phyloP scores from a whole-genome alignment of 2,797 vertebrate genomes.

The Erethizon dorsatum region DNA sequence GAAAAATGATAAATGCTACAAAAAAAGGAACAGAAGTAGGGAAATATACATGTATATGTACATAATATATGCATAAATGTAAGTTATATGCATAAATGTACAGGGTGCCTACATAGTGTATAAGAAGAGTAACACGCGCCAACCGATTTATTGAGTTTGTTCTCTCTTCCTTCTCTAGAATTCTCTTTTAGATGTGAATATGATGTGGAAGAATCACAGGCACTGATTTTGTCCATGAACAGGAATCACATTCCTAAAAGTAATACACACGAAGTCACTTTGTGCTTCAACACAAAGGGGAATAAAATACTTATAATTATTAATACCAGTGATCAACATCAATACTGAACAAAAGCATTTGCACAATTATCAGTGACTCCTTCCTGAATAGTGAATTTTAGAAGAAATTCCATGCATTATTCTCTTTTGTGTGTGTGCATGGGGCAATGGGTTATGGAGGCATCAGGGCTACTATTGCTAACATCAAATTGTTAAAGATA shows the following conservation, averaged over 20 bases:
- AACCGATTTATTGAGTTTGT: neutral
- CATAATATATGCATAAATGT: neutral
- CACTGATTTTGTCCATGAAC: neutral
- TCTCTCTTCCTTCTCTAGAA: neutral
- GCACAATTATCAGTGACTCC: neutral
- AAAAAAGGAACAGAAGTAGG: neutral
- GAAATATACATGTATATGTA: neutral
- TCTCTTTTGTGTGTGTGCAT: neutral
- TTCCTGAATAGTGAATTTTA: conserved; percentile 4
- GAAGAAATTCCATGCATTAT: neutral
- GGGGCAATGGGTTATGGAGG: neutral
- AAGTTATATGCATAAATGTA: neutral
- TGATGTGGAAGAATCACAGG: neutral
- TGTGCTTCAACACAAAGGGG: neutral
- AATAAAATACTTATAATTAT: neutral
- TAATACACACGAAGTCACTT: neutral
- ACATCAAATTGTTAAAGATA: neutral
- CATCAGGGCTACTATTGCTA: neutral
- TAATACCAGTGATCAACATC: neutral
- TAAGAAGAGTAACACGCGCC: neutral
- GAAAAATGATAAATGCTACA: neutral
- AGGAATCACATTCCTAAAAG: neutral
- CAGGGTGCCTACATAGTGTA: neutral
- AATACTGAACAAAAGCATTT: neutral
- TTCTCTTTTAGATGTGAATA: neutral